Percentiles rank a stretch among this genome's conserved stretches.
These are phyloP conservation scores for Gyps fulvus DNA, from an alignment of 2,113 vertebrate genomes.

Conservation along the genomic window DNA sequence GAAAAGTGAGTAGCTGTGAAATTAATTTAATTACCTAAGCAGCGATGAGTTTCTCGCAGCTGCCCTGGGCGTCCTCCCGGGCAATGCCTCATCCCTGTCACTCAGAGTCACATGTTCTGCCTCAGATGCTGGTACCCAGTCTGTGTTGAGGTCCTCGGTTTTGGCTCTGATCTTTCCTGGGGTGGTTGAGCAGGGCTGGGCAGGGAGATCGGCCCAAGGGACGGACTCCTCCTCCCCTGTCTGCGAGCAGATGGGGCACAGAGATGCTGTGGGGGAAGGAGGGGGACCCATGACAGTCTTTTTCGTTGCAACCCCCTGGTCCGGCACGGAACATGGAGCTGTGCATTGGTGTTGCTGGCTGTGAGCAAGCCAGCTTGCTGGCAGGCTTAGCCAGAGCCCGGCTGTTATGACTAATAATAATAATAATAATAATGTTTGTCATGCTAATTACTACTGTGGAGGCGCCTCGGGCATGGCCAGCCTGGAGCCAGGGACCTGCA, in stretches of 20 bases:
- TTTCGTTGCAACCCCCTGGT: neutral
- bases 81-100: neutral
- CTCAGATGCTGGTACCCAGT: neutral
- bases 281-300: neutral
- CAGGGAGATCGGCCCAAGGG: neutral
- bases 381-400: neutral
- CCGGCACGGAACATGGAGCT: neutral
- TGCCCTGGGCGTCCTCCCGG: neutral
- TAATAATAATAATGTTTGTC: conserved; percentile 7
- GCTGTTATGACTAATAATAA: conserved; percentile 19
- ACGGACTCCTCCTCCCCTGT: neutral
- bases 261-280: neutral
- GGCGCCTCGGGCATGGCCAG: neutral
- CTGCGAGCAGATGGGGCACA: neutral
- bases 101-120: neutral
- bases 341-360: neutral
- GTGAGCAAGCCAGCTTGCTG: neutral
- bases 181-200: neutral
- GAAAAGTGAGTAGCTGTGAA: conserved; percentile 50
- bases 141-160: neutral
- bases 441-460: conserved; percentile 24
- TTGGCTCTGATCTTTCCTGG: neutral
- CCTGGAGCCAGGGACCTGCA: neutral
- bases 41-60: neutral
- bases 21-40: conserved; percentile 63